These are phyloP conservation scores for Galendromus occidentalis DNA, from an alignment of 1,140 invertebrate genomes.

Conservation along the genomic window DNA sequence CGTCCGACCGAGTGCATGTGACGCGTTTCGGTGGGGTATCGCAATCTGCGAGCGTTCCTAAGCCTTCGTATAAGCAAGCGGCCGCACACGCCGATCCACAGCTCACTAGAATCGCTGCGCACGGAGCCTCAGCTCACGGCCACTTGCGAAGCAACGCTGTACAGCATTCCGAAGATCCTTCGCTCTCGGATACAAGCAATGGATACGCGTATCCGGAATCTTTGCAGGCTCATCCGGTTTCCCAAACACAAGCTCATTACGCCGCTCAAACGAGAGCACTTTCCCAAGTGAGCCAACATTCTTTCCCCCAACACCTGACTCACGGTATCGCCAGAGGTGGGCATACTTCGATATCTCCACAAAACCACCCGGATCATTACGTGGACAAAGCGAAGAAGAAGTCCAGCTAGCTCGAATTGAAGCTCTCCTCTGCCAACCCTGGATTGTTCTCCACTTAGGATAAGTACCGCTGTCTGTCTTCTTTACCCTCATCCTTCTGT, in stretches of 20 bases:
- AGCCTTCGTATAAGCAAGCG: background rate
- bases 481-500: no score
- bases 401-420: background rate
- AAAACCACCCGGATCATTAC: background rate
- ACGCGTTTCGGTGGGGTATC: background rate
- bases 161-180: background rate
- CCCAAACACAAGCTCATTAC: background rate
- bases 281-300: background rate
- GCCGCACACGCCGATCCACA: background rate
- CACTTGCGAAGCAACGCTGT: background rate
- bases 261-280: background rate
- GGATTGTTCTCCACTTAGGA: background rate
- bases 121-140: background rate
- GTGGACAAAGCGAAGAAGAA: conserved; percentile 3
- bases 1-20: background rate
- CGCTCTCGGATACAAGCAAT: background rate
- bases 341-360: background rate
- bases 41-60: background rate
- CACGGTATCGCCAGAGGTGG: background rate
- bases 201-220: background rate
- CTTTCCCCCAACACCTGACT: background rate
- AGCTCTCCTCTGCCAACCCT: background rate
- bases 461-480: background rate
- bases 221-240: background rate
- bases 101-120: background rate